Evolutionary conservation across 2,113 vertebrate genomes (phyloP).

Genomic region (Oostethus manadensis): DNA sequence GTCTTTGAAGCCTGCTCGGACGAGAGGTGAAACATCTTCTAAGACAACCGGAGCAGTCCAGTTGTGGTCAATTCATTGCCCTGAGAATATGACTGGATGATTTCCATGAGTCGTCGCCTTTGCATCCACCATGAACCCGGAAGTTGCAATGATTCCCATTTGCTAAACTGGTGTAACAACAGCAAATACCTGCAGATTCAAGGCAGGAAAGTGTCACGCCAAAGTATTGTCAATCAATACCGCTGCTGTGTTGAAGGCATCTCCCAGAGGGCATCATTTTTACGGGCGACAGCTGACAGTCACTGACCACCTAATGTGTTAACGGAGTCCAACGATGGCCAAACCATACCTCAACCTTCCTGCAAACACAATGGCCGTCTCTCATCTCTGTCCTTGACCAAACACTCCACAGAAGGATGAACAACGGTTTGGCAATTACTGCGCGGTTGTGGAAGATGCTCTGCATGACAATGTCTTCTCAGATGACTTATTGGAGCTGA

Average conservation of each 20-base stretch:
- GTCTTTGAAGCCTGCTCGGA: too few species aligned
- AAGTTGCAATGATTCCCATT: neutral
- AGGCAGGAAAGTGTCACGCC: constrained; percentile 3
- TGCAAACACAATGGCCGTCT: constrained; percentile 22
- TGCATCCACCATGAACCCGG: too few species aligned
- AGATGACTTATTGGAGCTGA: constrained; percentile 66
- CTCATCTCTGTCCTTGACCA: constrained; percentile 44
- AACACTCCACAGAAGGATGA: constrained; percentile 59
- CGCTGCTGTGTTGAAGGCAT: constrained; percentile 13
- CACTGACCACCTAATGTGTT: constrained; percentile 46
- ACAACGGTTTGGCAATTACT: constrained; percentile 57
- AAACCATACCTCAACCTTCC: constrained; percentile 25
- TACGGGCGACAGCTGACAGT: constrained; percentile 46
- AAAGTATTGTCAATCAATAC: constrained; percentile 47
- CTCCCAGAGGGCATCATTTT: constrained; percentile 31
- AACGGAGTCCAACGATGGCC: constrained; percentile 48
- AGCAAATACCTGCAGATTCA: neutral
- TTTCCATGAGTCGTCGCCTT: too few species aligned
- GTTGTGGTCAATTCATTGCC: too few species aligned
- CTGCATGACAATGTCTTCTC: constrained; percentile 51
- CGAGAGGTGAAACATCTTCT: too few species aligned
- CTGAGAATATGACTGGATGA: too few species aligned
- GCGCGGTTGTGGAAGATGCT: constrained; percentile 42
- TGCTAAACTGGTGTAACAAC: neutral
- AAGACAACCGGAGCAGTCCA: too few species aligned